A percentile compares a stretch with the other conserved stretches of the same genome.
Conservation (phyloP, 2,113 vertebrate genomes). For the Galbula dea region DNA sequence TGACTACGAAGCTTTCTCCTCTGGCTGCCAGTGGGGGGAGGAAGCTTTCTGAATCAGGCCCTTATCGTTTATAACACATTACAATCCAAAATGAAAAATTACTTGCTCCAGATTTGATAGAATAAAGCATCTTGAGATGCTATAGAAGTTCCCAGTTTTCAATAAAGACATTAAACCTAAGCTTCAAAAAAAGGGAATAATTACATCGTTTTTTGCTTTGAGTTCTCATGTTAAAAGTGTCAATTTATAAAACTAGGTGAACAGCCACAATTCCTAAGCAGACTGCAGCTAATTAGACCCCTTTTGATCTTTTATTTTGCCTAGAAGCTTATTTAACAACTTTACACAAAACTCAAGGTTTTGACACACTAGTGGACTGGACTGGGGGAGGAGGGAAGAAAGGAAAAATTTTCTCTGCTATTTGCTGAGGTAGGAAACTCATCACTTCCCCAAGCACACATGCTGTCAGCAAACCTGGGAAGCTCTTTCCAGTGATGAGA, state of each 20-base stretch:
- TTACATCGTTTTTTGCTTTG: slow-evolving; percentile 70
- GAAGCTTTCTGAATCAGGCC: slow-evolving; percentile 45
- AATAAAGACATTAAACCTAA: slow-evolving; percentile 70
- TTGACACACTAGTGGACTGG: slow-evolving; percentile 15
- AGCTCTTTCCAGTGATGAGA: background rate
- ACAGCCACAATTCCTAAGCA: slow-evolving; percentile 63
- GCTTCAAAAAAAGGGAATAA: slow-evolving; percentile 68
- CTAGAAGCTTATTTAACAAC: slow-evolving; percentile 67
- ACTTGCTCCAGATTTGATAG: slow-evolving; percentile 65
- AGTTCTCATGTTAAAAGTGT: slow-evolving; percentile 70
- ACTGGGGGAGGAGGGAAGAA: background rate
- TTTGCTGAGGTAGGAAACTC: background rate
- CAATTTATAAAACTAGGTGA: slow-evolving; percentile 73
- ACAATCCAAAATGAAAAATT: slow-evolving; percentile 70
- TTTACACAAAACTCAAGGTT: slow-evolving; percentile 56
- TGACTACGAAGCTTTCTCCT: slow-evolving; percentile 10
- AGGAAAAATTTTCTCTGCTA: background rate
- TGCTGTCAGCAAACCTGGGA: background rate
- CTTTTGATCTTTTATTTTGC: slow-evolving; percentile 72
- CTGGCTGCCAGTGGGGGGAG: background rate
- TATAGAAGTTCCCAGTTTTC: slow-evolving; percentile 60
- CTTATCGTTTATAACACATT: slow-evolving; percentile 69
- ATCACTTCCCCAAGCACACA: background rate
- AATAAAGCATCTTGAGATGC: slow-evolving; percentile 70
- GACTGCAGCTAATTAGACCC: slow-evolving; percentile 68